phyloP scores from a whole-genome alignment of 2,797 vertebrate species.

The Austrolebias charrua region DNA sequence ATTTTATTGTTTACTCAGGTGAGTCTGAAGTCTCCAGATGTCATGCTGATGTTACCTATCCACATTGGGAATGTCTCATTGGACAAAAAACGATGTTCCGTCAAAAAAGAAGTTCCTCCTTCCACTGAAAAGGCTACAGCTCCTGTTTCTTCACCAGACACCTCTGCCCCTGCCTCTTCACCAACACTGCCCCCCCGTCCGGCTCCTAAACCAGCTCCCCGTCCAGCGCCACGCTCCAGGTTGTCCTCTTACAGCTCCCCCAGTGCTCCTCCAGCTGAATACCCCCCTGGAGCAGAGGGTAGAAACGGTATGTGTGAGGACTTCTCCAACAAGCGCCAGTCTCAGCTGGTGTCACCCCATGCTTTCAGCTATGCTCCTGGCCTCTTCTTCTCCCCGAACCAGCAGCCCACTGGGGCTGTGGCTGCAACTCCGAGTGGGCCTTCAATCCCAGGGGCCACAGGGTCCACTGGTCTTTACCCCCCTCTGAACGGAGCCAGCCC shows the following conservation, averaged over 20 bases:
- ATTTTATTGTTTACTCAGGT: conserved; percentile 63
- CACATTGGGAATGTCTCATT: conserved; percentile 90
- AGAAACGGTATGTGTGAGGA: conserved; percentile 56
- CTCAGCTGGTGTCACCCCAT: conserved; percentile 79
- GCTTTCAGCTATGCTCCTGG: conserved; percentile 83
- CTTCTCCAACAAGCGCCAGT: conserved; percentile 85
- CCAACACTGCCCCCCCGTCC: conserved; percentile 48
- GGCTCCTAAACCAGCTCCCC: conserved; percentile 67
- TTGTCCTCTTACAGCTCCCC: conserved; percentile 70
- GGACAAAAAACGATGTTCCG: conserved; percentile 76
- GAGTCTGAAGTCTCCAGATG: conserved; percentile 88
- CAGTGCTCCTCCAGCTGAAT: conserved; percentile 85
- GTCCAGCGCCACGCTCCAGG: conserved; percentile 64
- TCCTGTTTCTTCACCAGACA: conserved; percentile 7
- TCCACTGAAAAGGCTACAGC: conserved; percentile 19
- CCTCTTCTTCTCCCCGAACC: conserved; percentile 77
- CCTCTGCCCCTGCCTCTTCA: conserved; percentile 1
- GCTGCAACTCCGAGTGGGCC: conserved; percentile 59
- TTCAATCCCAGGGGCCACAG: conserved; percentile 74
- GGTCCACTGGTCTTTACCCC: conserved; percentile 81
- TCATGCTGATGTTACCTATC: conserved; percentile 86
- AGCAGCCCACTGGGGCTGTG: conserved; percentile 32
- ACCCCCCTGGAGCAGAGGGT: conserved; percentile 50
- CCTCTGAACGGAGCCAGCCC: conserved; percentile 70
- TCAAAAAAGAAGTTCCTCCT: conserved; percentile 47